phyloP scores from a whole-genome alignment of 2,888 invertebrate species.

The Pseudanteris insignis region DNA sequence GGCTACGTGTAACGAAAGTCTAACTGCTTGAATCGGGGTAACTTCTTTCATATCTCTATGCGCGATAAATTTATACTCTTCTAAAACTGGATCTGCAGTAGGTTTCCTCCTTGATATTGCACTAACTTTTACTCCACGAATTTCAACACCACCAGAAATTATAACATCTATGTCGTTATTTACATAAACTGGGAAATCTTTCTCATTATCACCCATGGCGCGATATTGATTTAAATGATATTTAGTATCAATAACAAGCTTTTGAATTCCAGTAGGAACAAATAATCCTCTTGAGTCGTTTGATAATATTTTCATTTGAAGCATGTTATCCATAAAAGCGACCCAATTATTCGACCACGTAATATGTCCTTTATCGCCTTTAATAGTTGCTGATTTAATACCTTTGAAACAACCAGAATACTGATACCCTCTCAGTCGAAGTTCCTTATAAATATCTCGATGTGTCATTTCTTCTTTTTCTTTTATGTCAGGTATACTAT shows the following conservation, averaged over 20 bases:
- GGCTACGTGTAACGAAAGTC: slow-evolving; percentile 67
- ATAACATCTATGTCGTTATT: slow-evolving; percentile 64
- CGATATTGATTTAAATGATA: slow-evolving; percentile 59
- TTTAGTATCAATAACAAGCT: slow-evolving; percentile 69
- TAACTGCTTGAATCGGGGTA: slow-evolving; percentile 53
- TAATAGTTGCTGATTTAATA: slow-evolving; percentile 66
- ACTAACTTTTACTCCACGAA: slow-evolving; percentile 71
- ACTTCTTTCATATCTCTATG: slow-evolving; percentile 60
- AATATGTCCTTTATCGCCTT: slow-evolving; percentile 62
- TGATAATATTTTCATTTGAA: slow-evolving; percentile 71
- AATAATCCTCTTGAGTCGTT: slow-evolving; percentile 67
- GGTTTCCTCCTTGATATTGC: slow-evolving; percentile 68
- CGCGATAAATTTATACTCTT: slow-evolving; percentile 68
- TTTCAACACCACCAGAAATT: slow-evolving; percentile 70
- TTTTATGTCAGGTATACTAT: slow-evolving; percentile 45
- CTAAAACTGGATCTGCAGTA: slow-evolving; percentile 69
- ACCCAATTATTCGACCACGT: slow-evolving; percentile 75
- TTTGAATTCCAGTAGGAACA: slow-evolving; percentile 71
- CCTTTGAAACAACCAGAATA: slow-evolving; percentile 69
- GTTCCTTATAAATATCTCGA: slow-evolving; percentile 66
- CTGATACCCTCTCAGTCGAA: slow-evolving; percentile 69
- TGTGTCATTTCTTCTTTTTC: slow-evolving; percentile 52
- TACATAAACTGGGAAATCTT: slow-evolving; percentile 60
- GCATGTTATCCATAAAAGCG: slow-evolving; percentile 75
- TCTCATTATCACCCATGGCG: slow-evolving; percentile 48